Conservation (phyloP, 2,888 invertebrate species). For the Metallyticus violacea region DNA sequence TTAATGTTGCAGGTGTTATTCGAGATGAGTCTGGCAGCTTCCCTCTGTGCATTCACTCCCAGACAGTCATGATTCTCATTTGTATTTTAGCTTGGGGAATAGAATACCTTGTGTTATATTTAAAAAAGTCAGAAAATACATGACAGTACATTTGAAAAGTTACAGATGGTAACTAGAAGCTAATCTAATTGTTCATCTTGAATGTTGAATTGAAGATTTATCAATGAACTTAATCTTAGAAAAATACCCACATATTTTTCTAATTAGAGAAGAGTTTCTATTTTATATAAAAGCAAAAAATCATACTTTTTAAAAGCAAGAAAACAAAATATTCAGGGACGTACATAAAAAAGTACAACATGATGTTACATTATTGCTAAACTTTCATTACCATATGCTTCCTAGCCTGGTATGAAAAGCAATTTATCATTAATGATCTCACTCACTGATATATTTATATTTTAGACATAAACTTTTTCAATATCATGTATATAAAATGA, state of each 20-base stretch:
- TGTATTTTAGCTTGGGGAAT: slow-evolving; percentile 68
- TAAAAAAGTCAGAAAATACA: neutral
- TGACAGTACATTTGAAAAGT: neutral
- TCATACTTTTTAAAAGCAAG: neutral
- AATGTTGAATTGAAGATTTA: neutral
- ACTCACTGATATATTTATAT: neutral
- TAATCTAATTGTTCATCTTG: neutral
- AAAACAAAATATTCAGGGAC: neutral
- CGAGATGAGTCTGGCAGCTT: slow-evolving; percentile 63
- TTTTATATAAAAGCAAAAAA: too few relatives aligned
- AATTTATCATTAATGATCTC: neutral
- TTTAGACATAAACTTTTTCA: neutral
- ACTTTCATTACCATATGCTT: neutral
- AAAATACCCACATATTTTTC: too few relatives aligned
- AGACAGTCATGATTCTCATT: slow-evolving; percentile 60
- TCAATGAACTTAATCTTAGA: too few relatives aligned
- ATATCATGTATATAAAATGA: neutral
- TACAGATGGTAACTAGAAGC: too few relatives aligned
- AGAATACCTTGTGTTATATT: slow-evolving; percentile 51
- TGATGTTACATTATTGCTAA: neutral
- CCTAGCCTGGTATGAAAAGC: neutral
- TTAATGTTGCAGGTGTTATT: slow-evolving; percentile 53
- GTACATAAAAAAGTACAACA: neutral
- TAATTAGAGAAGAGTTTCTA: too few relatives aligned
- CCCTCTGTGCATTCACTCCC: slow-evolving; percentile 58